Percentiles rank a stretch among this genome's conserved stretches.
These are phyloP conservation scores for Aphaenogaster floridana DNA, from an alignment of 1,140 invertebrate genomes.

Conservation along the genomic window DNA sequence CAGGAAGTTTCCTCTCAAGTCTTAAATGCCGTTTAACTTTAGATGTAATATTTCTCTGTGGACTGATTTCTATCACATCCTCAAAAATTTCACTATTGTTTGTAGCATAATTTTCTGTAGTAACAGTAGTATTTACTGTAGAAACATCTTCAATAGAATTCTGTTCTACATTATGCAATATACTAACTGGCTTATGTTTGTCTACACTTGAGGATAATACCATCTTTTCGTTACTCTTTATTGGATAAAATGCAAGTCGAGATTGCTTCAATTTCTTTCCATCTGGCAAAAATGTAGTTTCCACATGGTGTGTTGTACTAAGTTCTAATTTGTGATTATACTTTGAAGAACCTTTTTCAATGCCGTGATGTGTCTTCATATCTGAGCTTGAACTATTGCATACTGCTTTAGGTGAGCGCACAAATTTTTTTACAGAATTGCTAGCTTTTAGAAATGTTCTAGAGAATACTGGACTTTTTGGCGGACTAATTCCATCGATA, in stretches of 20 bases:
- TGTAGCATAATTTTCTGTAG: background rate
- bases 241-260: constrained; percentile 70
- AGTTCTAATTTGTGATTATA: constrained; percentile 65
- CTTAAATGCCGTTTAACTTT: constrained; percentile 14
- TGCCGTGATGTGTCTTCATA: background rate
- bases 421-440: background rate
- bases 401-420: background rate
- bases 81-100: constrained; percentile 24
- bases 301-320: constrained; percentile 68
- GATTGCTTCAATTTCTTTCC: constrained; percentile 78
- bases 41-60: constrained; percentile 20
- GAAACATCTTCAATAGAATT: background rate
- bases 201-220: background rate
- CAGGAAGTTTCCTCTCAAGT: constrained; percentile 32
- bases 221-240: constrained; percentile 43
- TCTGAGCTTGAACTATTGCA: background rate
- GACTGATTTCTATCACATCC: constrained; percentile 66
- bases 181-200: background rate
- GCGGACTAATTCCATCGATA: background rate
- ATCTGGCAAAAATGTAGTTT: constrained; percentile 63
- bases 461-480: constrained; percentile 36
- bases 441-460: background rate
- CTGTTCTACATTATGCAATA: background rate
- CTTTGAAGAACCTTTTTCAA: background rate
- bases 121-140: background rate